Base-by-base conservation (phyloP, 1,140 invertebrate species). In the Drosophila kohkoa region DNA sequence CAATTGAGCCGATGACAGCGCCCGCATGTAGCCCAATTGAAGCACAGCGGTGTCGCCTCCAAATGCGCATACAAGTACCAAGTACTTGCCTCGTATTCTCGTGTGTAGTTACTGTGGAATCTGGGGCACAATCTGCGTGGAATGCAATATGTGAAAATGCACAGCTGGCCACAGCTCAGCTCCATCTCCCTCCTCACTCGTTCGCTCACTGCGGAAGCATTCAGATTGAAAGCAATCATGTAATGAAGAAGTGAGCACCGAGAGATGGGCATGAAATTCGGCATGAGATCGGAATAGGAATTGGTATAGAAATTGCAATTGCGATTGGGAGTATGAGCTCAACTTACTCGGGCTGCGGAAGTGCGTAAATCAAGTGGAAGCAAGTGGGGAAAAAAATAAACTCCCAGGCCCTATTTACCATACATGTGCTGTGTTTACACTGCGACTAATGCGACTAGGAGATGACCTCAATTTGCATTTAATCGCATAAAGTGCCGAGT, bases 331-430 rank as follows among this genome's bases (percentile, higher is more conserved):
- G 43, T 10, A 25, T 46, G 62, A 68, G 63, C 59, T 35, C 3
- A 7, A 20, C 15, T 71, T 25, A 25, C 20, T 25, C 20, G 49
- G 51, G 38, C 60, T 79, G 85, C 83, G 83, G 80, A 88, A 88
- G 77, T 81, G 83, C 85, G 80, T 88, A 89, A 88, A 88, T 88
- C 83, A 89, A 83, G 88, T 83, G 54, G 67, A 64, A 49, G 15
- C 4, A 46, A 32, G 4, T 13, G 16, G n/a, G 3, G n/a, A 10
- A 25, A 20, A 38, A 71, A 55, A 64, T 41, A 51, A 65, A 65
- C 46, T 51, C 28, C 13, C 15, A 28, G 13, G 25, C 7, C 25
- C 25, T 25, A 52, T 11, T 13, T n/a, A 25, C 20, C 20, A 25
- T 25, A 8, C 35, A 38, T 38, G 35, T 8, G 25, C 11, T 8